These are phyloP conservation scores for Pemphigus obesinymphae DNA, from an alignment of 1,140 invertebrate species.

Conservation along the genomic window DNA sequence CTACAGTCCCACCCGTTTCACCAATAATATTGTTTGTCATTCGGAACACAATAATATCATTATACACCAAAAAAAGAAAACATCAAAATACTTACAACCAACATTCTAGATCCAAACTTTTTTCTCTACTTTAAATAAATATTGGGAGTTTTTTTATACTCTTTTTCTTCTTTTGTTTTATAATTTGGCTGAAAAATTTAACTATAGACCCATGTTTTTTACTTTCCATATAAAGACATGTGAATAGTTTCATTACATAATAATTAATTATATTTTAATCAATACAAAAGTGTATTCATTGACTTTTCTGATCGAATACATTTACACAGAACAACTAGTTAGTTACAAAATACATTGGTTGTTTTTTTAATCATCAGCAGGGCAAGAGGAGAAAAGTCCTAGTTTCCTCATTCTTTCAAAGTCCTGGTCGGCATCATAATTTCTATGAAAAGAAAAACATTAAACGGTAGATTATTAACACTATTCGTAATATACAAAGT, in stretches of 20 bases:
- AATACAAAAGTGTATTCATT: slow-evolving; percentile 39
- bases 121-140: too few species aligned
- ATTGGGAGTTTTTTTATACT: too few species aligned
- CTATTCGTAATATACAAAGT: not conserved
- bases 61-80: too few species aligned
- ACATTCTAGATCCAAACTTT: too few species aligned
- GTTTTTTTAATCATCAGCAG: slow-evolving; percentile 40
- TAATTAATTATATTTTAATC: slow-evolving; percentile 40
- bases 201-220: not conserved
- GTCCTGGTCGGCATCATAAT: slow-evolving; percentile 52
- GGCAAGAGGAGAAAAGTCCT: slow-evolving; percentile 52
- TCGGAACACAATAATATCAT: too few species aligned
- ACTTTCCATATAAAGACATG: not conserved
- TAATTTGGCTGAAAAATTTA: not conserved
- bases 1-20: too few species aligned
- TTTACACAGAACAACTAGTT: slow-evolving; percentile 39
- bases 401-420: slow-evolving; percentile 53
- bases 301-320: slow-evolving; percentile 34
- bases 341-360: slow-evolving; percentile 38
- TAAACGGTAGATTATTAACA: not conserved
- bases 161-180: too few species aligned
- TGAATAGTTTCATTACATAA: slow-evolving; percentile 21
- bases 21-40: too few species aligned
- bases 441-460: slow-evolving; percentile 50
- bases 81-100: too few species aligned